Base-by-base conservation (phyloP, 2,888 invertebrate species). In the Drosophila ustulata region DNA sequence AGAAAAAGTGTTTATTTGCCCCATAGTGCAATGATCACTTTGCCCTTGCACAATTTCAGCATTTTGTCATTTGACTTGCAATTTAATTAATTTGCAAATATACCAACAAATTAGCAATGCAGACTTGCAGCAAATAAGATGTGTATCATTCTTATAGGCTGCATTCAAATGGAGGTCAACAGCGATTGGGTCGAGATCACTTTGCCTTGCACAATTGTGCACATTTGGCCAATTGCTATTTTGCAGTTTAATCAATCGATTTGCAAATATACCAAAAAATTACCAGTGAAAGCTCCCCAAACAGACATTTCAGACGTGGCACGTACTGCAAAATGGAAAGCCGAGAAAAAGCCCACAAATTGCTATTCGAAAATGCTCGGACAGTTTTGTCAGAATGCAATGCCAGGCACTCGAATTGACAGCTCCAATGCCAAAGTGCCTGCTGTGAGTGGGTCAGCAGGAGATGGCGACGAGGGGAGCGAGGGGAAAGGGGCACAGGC, bases 161-260 rank as follows among this genome's bases (percentile, higher is more conserved):
- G 4, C 34, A 34, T 11, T 3, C 0, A 57, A 47, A 41, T n/a
- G 32, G 23, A 11, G 45, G 43, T 63, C 46, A 32, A 32, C 32
- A 32, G 39, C 32, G 41, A 41, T 50, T 64, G 56, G 51, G 39
- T n/a, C 6, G 32, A 11, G 4, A 34, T 23, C 49, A 37, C 25
- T 30, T 59, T 50, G 55, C 50, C 39, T 53, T 53, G 13, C 30
- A 26, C 43, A 37, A 37, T 37, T 51, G 18, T 61, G 43, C 70
- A 55, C 28, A 58, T 58, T 30, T 18, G 4, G 11, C n/a, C n/a
- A 41, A 39, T 61, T 71, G 55, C 52, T 66, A 53, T 37, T 55
- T 53, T 43, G 65, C 55, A 76, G 69, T 72, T 75, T 66, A 77
- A 77, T 66, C 74, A 76, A 76, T 77, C 70, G 75, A 59, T 75